Evolutionary conservation across 2,888 invertebrate species (phyloP), one percentile per base, ranked within the genome.

Genomic region (Nymphalis c-album): DNA sequence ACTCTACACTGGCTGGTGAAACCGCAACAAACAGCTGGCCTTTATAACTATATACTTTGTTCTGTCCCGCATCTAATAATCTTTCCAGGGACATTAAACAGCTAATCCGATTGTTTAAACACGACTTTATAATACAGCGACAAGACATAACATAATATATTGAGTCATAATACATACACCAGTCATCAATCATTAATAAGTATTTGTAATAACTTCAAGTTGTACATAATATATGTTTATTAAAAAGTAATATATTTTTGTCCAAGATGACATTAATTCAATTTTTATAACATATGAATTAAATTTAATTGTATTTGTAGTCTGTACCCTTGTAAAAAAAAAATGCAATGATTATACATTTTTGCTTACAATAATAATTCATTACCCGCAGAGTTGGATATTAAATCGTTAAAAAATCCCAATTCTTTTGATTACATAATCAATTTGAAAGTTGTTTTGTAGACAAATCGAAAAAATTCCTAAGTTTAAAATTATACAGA

Each of bases 401-500:
- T 64, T 59, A 53, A 53, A 68, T 55, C 53, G 45, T 47, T 60
- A 70, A 70, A 40, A 68, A 62, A 64, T 53, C 64, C 50, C 61
- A 55, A 60, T 22, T 58, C 64, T 48, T 46, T 31, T 60, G 51
- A 51, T 69, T 68, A 59, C 61, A 68, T 70, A 70, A 69, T 53
- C 55, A 57, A 67, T 68, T 68, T 68, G 68, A 70, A 70, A 64
- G 70, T 63, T 70, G 64, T 68, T 70, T 63, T 57, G 55, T 63
- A 60, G 48, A 35, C 55, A 57, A 58, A 59, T 65, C 45, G 59
- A 50, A 65, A 65, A 64, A 61, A 68, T 58, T 61, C 55, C 58
- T n/a, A 64, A 50, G 31, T 57, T 40, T 40, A 1, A 26, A 45
- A 50, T 62, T 63, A 45, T 51, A 31, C 31, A 46, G 20, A 50